A percentile compares a stretch with the other conserved stretches of the same genome.
phyloP scores from a whole-genome alignment of 2,113 vertebrate genomes.

The Chionomys nivalis region DNA sequence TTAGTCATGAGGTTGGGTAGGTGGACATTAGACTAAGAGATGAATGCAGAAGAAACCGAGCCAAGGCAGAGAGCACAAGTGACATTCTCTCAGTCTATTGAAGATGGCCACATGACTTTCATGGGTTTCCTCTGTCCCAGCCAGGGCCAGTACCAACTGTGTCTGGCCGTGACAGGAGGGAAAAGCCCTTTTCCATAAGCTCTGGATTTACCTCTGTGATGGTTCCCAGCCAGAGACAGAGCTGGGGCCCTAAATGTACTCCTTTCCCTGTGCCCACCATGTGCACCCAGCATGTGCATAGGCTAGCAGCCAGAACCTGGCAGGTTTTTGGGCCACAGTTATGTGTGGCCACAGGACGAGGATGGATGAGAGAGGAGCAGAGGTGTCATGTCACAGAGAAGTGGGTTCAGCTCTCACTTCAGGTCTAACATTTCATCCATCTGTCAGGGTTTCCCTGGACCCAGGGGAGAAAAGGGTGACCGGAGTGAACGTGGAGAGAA shows the following conservation, averaged over 20 bases:
- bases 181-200: neutral
- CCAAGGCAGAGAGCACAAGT: neutral
- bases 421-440: slow-evolving; percentile 33
- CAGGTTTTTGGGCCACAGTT: fast-evolving
- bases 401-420: neutral
- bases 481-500: slow-evolving; percentile 94
- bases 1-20: too few relatives aligned
- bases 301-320: neutral
- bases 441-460: slow-evolving; percentile 94
- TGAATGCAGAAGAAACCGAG: neutral
- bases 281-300: neutral
- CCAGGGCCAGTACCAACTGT: neutral
- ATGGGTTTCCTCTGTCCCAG: neutral
- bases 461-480: slow-evolving; percentile 94
- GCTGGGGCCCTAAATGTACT: neutral
- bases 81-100: neutral
- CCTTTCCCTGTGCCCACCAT: neutral
- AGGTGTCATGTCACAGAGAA: neutral
- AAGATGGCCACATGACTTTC: neutral
- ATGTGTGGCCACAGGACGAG: neutral
- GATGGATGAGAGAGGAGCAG: neutral
- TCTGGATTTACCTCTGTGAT: neutral
- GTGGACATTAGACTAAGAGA: neutral
- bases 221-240: neutral
- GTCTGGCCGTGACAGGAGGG: neutral